Percentiles rank a stretch among this genome's conserved stretches.
Evolutionary conservation across 2,113 vertebrate genomes (phyloP).

Genomic region (Phalacrocorax aristotelis): DNA sequence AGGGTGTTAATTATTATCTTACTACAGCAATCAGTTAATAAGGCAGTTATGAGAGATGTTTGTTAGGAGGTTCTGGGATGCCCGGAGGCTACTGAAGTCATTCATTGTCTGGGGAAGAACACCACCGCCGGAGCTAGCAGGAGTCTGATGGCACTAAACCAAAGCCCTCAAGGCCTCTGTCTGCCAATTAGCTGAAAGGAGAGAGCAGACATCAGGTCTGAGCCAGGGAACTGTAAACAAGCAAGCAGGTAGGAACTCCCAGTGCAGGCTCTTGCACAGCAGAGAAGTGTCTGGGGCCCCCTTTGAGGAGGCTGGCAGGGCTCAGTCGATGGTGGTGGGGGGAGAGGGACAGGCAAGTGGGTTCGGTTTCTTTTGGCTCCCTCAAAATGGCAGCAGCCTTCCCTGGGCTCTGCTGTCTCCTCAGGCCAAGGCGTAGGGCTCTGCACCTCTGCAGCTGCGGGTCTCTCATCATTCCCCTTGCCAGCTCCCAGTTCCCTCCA

Average conservation of each 20-base stretch:
- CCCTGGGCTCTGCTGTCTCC: background rate
- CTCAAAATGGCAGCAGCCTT: background rate
- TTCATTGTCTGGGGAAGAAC: conserved; percentile 66
- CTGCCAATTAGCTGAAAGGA: conserved; percentile 54
- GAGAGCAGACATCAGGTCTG: conserved; percentile 64
- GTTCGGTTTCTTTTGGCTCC: background rate
- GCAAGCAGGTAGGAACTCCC: conserved; percentile 33
- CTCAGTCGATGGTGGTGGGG: background rate
- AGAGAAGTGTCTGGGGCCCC: background rate
- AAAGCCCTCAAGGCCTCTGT: conserved; percentile 44
- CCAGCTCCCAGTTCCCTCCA: background rate
- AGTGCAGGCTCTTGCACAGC: rapidly evolving
- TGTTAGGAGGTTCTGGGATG: conserved; percentile 58
- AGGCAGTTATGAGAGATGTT: conserved; percentile 59
- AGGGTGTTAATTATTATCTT: conserved; percentile 65
- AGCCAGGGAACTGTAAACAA: conserved; percentile 54
- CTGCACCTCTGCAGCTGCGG: background rate
- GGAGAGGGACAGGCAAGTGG: background rate
- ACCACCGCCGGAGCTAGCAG: background rate
- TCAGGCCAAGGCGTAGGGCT: background rate
- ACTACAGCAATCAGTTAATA: conserved; percentile 61
- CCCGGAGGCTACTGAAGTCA: conserved; percentile 62
- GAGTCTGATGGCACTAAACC: conserved; percentile 61
- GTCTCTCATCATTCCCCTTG: background rate
- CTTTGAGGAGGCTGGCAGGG: background rate